Evolutionary conservation across 2,113 vertebrate genomes (phyloP).

Genomic region (Cynoglossus semilaevis): DNA sequence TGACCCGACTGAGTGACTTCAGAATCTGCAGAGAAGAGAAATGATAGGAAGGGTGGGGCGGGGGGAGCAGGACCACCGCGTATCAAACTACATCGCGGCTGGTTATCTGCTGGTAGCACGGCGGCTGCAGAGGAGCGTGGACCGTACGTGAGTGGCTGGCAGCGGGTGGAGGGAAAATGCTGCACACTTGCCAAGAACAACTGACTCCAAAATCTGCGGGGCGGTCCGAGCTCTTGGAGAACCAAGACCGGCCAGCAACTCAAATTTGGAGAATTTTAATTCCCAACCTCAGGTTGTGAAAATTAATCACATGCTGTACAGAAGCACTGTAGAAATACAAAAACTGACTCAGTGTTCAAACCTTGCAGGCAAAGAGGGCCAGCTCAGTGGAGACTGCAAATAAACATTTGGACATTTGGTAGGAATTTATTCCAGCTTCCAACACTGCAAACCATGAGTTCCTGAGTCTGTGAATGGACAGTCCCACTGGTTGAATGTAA

Average conservation of each 20-base stretch:
- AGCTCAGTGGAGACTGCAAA: slow-evolving; percentile 7
- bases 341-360: slow-evolving; percentile 11
- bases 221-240: slow-evolving; percentile 29
- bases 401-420: slow-evolving; percentile 26
- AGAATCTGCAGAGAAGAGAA: slow-evolving; percentile 46
- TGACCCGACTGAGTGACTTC: slow-evolving; percentile 33
- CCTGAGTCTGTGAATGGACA: neutral
- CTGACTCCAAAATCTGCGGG: slow-evolving; percentile 39
- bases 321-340: slow-evolving; percentile 13
- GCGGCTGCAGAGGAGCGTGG: slow-evolving; percentile 30
- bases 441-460: neutral
- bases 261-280: slow-evolving; percentile 38
- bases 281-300: slow-evolving; percentile 35
- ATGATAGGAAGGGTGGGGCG: slow-evolving; percentile 43
- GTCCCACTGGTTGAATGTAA: neutral
- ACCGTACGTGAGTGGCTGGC: slow-evolving; percentile 36
- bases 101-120: slow-evolving; percentile 42
- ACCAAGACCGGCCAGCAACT: slow-evolving; percentile 18
- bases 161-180: slow-evolving; percentile 17
- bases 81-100: slow-evolving; percentile 35
- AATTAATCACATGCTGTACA: slow-evolving; percentile 38
- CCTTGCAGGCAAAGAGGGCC: slow-evolving; percentile 5
- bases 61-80: slow-evolving; percentile 32
- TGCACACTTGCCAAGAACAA: slow-evolving; percentile 33
- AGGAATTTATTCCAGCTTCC: slow-evolving; percentile 2